Conservation (phyloP, 2,113 vertebrate genomes). For the Hippopotamus amphibius region DNA sequence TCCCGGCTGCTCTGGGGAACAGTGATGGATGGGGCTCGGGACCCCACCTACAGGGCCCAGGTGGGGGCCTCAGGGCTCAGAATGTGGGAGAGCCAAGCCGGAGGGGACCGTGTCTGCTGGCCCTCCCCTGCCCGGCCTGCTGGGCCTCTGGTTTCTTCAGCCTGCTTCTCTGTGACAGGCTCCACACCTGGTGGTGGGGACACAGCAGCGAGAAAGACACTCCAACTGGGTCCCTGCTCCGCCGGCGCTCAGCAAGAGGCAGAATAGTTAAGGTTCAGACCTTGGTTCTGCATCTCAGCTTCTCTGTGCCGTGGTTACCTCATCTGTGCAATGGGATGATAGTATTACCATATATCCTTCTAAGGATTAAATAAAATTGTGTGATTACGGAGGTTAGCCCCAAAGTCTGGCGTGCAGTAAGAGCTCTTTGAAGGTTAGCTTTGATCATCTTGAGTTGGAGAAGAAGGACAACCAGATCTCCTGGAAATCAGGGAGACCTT, state of each 20-base stretch:
- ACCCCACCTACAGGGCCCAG: neutral
- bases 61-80: neutral
- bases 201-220: no score
- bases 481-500: neutral
- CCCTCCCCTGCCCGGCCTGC: neutral
- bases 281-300: neutral
- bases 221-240: neutral
- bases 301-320: neutral
- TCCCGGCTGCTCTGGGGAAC: neutral
- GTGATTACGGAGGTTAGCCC: neutral
- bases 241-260: neutral
- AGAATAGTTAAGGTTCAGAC: neutral
- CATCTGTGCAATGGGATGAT: neutral
- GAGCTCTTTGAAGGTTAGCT: neutral
- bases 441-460: neutral
- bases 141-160: neutral
- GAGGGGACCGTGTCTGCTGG: fast-evolving
- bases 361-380: neutral
- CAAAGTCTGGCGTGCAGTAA: neutral
- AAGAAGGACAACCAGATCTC: neutral
- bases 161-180: neutral
- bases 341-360: fast-evolving
- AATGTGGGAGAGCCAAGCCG: neutral
- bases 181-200: neutral
- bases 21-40: neutral